phyloP scores from a whole-genome alignment of 2,888 invertebrate species.

The Drosophila subquinaria region DNA sequence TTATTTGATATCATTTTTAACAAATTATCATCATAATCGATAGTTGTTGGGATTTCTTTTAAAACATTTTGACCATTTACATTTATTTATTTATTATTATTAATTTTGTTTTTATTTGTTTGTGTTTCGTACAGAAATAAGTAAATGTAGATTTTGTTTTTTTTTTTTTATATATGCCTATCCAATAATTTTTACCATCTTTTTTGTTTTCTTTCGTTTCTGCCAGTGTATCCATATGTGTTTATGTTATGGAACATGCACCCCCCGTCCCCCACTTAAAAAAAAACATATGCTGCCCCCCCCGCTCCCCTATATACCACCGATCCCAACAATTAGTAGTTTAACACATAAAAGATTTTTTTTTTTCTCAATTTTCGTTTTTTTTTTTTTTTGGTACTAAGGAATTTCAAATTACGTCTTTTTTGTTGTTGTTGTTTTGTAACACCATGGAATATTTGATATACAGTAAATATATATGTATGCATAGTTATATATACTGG shows the following conservation, averaged over 20 bases:
- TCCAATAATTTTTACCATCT: slow-evolving; percentile 30
- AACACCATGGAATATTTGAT: slow-evolving; percentile 62
- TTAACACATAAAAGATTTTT: slow-evolving; percentile 39
- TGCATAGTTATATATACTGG: slow-evolving; percentile 9
- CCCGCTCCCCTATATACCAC: background rate
- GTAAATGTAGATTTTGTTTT: slow-evolving; percentile 35
- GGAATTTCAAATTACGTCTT: slow-evolving; percentile 75
- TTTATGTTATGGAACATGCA: slow-evolving; percentile 10
- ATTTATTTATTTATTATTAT: slow-evolving; percentile 40
- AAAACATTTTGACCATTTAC: slow-evolving; percentile 50
- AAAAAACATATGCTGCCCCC: slow-evolving; percentile 29
- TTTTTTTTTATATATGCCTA: slow-evolving; percentile 21
- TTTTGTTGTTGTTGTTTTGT: slow-evolving; percentile 35
- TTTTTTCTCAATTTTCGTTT: slow-evolving; percentile 8
- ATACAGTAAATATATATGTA: slow-evolving; percentile 29
- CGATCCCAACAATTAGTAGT: slow-evolving; percentile 38
- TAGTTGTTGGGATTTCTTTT: slow-evolving; percentile 24
- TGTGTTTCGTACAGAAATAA: slow-evolving; percentile 46
- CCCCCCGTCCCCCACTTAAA: slow-evolving; percentile 2
- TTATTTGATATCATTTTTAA: slow-evolving; percentile 27
- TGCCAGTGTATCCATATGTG: slow-evolving; percentile 20
- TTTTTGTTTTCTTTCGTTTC: slow-evolving; percentile 9
- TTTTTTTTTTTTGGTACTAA: slow-evolving; percentile 62
- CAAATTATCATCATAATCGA: slow-evolving; percentile 15
- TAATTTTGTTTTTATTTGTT: slow-evolving; percentile 1